Base-by-base conservation (phyloP, 2,888 invertebrate species). In the Caenorhabditis sinica region DNA sequence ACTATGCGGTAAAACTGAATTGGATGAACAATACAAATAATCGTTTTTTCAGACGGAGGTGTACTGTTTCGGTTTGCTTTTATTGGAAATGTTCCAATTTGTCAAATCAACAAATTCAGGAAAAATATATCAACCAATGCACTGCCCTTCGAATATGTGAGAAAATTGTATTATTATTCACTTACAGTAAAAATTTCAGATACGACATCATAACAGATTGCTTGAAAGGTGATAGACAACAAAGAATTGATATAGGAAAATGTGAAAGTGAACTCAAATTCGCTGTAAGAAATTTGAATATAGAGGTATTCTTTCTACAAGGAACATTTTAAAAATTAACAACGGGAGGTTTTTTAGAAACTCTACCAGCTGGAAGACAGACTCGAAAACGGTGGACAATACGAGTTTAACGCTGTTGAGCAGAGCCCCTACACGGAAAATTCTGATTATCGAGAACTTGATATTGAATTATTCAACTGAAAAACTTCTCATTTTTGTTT, bases 41-140 rank as follows among this genome's bases (percentile, higher is more conserved):
- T 30, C 0, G 17, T 40, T 23, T 20, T 73, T 83, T 53, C 58
- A 83, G 83, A 61, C 73, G 13, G 83, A 83, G 30, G 79, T 79
- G 11, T 83, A 58, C 43, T 68, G 79, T 4, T 83, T 79, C 49
- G 83, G 79, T 25, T 61, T 45, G 0, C 30, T 83, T 4, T 45
- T 79, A 28, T 36, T 61, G 33, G 43, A 43, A 60, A 60, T 73
- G 61, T 71, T 56, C 25, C 25, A 36, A n/a, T 71, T 71, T 28
- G 28, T 28, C 1, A 58, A 71, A 23, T 23, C 40, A 0, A 13
- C 17, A 2, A 58, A 58, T 8, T 36, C 40, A 30, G 45, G 45
- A 2, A 49, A 49, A 1, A 6, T 9, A 1, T 0, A 11, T 23
- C 58, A 72, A 43, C 72, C 72, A 0, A n/a, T 28, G 17, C 15